Evolutionary conservation across 1,140 invertebrate species (phyloP).

Genomic region (Drosophila burlai): DNA sequence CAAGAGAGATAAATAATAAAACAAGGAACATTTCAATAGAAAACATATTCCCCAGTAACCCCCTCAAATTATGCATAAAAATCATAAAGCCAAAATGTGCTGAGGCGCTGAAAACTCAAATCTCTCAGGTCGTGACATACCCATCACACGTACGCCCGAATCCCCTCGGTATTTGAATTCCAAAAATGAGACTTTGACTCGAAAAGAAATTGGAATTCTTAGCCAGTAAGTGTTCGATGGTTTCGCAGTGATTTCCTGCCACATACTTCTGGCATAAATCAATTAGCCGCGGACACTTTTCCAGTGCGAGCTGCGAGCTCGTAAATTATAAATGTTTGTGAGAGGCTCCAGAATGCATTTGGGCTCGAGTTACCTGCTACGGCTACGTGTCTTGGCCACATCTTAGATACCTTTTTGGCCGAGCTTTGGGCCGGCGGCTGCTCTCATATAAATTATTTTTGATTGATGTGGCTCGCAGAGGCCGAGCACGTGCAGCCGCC

Average conservation of each 20-base stretch:
- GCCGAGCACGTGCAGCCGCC: slow-evolving; percentile 66
- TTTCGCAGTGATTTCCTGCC: slow-evolving; percentile 16
- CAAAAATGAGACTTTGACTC: background rate
- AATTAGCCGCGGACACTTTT: slow-evolving; percentile 72
- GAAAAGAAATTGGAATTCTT: slow-evolving; percentile 23
- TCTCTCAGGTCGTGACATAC: slow-evolving; percentile 36
- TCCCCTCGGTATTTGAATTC: slow-evolving; percentile 23
- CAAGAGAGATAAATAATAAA: slow-evolving; percentile 3
- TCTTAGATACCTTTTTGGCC: slow-evolving; percentile 46
- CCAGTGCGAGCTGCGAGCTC: slow-evolving; percentile 58
- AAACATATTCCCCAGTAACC: background rate
- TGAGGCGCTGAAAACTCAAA: background rate
- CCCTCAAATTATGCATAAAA: slow-evolving; percentile 2
- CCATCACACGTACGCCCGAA: slow-evolving; percentile 32
- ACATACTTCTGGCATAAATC: slow-evolving; percentile 57
- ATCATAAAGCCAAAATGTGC: slow-evolving; percentile 2
- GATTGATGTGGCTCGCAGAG: slow-evolving; percentile 71
- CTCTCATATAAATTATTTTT: slow-evolving; percentile 80
- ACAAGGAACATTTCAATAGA: background rate
- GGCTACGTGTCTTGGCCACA: slow-evolving; percentile 33
- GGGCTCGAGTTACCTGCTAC: slow-evolving; percentile 24
- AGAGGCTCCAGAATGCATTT: slow-evolving; percentile 57
- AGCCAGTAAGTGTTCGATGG: slow-evolving; percentile 2
- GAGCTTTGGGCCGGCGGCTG: slow-evolving; percentile 44
- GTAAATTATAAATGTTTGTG: slow-evolving; percentile 66